A percentile compares a stretch with the other conserved stretches of the same genome.
Evolutionary conservation across 1,140 invertebrate species (phyloP).

Genomic region (Zeugodacus cucurbitae): DNA sequence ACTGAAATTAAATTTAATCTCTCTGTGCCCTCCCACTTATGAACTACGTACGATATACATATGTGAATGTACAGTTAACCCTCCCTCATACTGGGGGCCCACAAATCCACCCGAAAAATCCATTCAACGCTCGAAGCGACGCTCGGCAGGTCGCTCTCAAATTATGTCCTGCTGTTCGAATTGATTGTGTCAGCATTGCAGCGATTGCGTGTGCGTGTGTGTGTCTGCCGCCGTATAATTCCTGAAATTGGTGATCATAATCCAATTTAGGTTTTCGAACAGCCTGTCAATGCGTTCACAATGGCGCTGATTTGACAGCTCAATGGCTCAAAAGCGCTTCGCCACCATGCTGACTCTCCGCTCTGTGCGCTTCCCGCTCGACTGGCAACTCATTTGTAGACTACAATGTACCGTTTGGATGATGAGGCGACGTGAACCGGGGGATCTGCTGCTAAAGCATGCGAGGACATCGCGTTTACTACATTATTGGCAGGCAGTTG

Average conservation of each 20-base stretch:
- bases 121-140: neutral
- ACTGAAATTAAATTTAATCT: constrained; percentile 30
- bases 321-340: neutral
- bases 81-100: neutral
- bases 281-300: constrained; percentile 9
- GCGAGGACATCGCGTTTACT: no score
- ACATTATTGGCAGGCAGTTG: neutral
- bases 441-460: no score
- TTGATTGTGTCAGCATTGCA: neutral
- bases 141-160: neutral
- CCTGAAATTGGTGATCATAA: constrained; percentile 32
- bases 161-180: constrained; percentile 16
- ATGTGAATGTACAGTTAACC: no score
- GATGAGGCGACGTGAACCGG: no score
- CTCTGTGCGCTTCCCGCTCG: neutral
- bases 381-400: neutral
- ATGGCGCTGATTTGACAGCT: constrained; percentile 33
- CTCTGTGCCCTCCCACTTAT: neutral
- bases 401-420: no score
- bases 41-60: neutral
- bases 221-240: neutral
- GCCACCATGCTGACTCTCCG: neutral
- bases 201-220: neutral
- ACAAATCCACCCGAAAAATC: neutral
- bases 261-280: constrained; percentile 37